Conservation (phyloP, 2,113 vertebrate genomes). For the Poeciliopsis retropinna region DNA sequence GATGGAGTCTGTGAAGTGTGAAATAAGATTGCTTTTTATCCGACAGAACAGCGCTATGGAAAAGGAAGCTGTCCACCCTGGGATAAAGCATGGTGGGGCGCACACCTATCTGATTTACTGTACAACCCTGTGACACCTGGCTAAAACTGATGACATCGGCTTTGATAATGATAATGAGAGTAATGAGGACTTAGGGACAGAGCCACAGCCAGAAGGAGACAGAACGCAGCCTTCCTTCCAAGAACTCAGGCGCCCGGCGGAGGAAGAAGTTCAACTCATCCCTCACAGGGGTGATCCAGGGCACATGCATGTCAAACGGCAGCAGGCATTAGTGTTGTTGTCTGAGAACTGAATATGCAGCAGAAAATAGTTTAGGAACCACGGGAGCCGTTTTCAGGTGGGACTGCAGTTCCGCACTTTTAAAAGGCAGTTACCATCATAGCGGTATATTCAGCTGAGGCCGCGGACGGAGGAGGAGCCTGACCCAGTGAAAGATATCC, state of each 20-base stretch:
- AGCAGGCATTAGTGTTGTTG: slow-evolving; percentile 35
- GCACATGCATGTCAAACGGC: slow-evolving; percentile 33
- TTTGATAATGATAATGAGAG: slow-evolving; percentile 76
- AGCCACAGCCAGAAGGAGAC: slow-evolving; percentile 48
- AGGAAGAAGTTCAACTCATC: slow-evolving; percentile 53
- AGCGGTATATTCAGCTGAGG: slow-evolving; percentile 61
- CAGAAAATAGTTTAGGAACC: slow-evolving; percentile 52
- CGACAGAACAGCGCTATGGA: slow-evolving; percentile 75
- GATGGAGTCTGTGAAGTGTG: slow-evolving; percentile 81
- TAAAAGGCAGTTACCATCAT: slow-evolving; percentile 64
- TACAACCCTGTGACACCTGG: slow-evolving; percentile 72
- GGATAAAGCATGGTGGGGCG: slow-evolving; percentile 63
- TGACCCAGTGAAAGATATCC: slow-evolving; percentile 76
- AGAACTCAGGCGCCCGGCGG: slow-evolving; percentile 38
- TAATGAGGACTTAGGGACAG: slow-evolving; percentile 71
- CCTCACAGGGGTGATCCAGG: slow-evolving; percentile 49
- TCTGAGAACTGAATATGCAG: slow-evolving; percentile 44
- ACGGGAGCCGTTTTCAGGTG: slow-evolving; percentile 67
- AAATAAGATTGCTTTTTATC: slow-evolving; percentile 86
- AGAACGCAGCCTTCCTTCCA: slow-evolving; percentile 48
- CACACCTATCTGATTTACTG: slow-evolving; percentile 60
- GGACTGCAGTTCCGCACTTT: slow-evolving; percentile 52
- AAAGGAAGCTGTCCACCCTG: slow-evolving; percentile 76
- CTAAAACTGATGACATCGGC: slow-evolving; percentile 78
- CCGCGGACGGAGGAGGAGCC: slow-evolving; percentile 72